Percentiles rank a stretch among this genome's conserved stretches.
phyloP scores from a whole-genome alignment of 1,140 invertebrate genomes.

The Drosophila kanapiae region DNA sequence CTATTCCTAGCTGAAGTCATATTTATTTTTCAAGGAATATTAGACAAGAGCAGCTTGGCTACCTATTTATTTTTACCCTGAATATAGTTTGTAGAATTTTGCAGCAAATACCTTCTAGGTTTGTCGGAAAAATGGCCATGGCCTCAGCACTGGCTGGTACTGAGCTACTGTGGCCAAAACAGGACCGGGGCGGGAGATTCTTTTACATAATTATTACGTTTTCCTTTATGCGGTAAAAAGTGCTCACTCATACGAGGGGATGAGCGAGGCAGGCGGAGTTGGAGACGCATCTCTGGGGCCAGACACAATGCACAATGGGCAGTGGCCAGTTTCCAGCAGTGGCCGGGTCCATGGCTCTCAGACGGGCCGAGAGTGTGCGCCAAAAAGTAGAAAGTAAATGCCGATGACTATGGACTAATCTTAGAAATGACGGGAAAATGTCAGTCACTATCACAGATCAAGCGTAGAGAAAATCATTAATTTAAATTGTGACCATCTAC shows the following conservation, averaged over 20 bases:
- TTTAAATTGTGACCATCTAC: conserved; percentile 81
- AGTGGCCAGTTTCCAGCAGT: conserved; percentile 15
- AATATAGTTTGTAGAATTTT: no score
- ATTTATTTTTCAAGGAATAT: no score
- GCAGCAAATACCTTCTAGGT: no score
- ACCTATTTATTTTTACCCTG: no score
- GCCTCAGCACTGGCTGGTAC: conserved; percentile 32
- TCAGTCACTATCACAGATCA: conserved; percentile 83
- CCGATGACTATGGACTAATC: conserved; percentile 80
- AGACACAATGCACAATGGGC: conserved; percentile 47
- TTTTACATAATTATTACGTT: conserved; percentile 80
- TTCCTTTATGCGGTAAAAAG: conserved; percentile 58
- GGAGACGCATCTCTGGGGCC: conserved; percentile 20
- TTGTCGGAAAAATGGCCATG: conserved; percentile 9
- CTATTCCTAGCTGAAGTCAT: no score
- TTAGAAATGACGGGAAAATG: conserved; percentile 78
- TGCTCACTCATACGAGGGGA: conserved; percentile 61
- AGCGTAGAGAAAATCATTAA: conserved; percentile 84
- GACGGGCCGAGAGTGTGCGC: conserved; percentile 23
- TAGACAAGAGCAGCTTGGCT: no score
- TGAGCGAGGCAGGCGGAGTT: background rate
- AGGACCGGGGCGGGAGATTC: conserved; percentile 45
- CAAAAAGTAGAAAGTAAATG: conserved; percentile 78
- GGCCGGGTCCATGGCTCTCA: conserved; percentile 6
- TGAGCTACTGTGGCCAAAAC: conserved; percentile 51